Evolutionary conservation across 2,888 invertebrate genomes (phyloP).

Genomic region (Choristoneura rosaceana): DNA sequence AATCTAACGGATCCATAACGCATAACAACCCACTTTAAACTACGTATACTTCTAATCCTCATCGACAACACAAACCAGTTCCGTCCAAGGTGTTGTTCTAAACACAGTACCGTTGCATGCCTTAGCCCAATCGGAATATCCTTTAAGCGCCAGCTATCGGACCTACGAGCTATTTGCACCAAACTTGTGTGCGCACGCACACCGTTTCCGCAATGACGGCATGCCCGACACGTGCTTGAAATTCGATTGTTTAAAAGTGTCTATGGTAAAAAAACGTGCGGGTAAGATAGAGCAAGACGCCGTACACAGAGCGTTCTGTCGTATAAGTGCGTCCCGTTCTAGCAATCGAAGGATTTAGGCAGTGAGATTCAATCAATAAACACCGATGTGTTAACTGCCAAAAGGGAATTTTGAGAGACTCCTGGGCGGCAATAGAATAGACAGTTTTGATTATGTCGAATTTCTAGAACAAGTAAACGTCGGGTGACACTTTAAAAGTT

Average conservation of each 20-base stretch:
- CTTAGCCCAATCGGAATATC: constrained; percentile 11
- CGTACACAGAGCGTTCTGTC: not conserved
- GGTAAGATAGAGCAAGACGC: too few relatives aligned
- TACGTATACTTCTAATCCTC: not conserved
- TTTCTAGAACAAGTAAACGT: not conserved
- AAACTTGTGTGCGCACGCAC: constrained; percentile 61
- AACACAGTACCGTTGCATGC: constrained; percentile 11
- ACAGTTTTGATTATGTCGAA: not conserved
- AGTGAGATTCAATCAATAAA: too few relatives aligned
- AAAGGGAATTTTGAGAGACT: too few relatives aligned
- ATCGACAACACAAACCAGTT: not conserved
- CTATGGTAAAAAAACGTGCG: not conserved
- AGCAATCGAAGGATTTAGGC: not conserved
- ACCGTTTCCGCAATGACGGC: constrained; percentile 60
- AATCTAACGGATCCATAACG: not conserved
- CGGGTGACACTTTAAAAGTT: not conserved
- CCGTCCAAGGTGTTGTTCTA: not conserved
- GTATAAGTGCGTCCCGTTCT: not conserved
- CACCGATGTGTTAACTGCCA: too few relatives aligned
- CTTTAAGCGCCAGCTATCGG: not conserved
- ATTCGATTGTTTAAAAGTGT: not conserved
- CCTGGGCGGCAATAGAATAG: too few relatives aligned
- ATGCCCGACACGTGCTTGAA: constrained; percentile 33
- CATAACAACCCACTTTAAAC: not conserved
- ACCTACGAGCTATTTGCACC: constrained; percentile 57